A percentile compares a stretch with the other conserved stretches of the same genome.
These are phyloP conservation scores for Nymphalis polychloros DNA, from an alignment of 2,888 invertebrate species.

Conservation along the genomic window DNA sequence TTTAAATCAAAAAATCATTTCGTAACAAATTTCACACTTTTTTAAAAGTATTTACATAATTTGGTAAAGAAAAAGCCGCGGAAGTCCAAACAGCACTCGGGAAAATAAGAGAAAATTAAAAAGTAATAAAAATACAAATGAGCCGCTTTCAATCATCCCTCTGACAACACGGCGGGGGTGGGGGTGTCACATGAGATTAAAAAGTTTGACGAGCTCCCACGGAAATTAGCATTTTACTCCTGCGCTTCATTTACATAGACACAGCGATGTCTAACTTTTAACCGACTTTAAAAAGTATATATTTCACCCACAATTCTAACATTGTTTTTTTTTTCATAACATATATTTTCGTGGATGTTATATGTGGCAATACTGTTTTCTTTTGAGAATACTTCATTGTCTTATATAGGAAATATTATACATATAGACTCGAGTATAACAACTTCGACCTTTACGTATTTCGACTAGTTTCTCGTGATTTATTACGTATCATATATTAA, in stretches of 20 bases:
- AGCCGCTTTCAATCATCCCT: slow-evolving; percentile 78
- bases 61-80: slow-evolving; percentile 28
- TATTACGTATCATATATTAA: too few relatives aligned
- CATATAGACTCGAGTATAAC: too few relatives aligned
- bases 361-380: too few relatives aligned
- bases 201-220: slow-evolving; percentile 79
- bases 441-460: too few relatives aligned
- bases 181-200: slow-evolving; percentile 80
- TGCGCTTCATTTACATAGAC: slow-evolving; percentile 75
- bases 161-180: slow-evolving; percentile 59
- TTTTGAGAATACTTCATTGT: too few relatives aligned
- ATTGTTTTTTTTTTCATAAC: background rate
- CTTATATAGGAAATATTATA: too few relatives aligned
- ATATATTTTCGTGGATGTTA: background rate
- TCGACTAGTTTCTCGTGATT: too few relatives aligned
- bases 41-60: background rate
- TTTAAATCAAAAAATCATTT: background rate
- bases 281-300: background rate
- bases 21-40: background rate
- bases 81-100: slow-evolving; percentile 54
- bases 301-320: background rate
- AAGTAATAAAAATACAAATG: slow-evolving; percentile 82
- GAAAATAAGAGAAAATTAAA: slow-evolving; percentile 77
- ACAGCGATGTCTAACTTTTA: slow-evolving; percentile 48
- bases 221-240: slow-evolving; percentile 79